Evolutionary conservation across 2,888 invertebrate species (phyloP).

Genomic region (Drosophila mettleri): DNA sequence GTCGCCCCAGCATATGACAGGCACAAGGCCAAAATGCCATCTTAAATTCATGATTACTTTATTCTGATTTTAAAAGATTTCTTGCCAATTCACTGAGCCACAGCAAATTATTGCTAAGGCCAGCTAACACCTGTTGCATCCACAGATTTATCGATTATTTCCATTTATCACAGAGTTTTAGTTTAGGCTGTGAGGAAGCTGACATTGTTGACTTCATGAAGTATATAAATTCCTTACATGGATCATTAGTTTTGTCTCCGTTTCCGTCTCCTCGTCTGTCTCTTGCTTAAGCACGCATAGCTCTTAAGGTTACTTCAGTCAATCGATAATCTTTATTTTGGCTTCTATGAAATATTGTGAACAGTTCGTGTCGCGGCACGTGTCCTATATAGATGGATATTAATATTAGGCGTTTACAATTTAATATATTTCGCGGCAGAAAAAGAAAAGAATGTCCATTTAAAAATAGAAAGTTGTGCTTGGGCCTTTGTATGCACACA

Average conservation of each 20-base stretch:
- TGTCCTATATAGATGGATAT: not conserved
- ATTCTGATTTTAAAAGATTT: slow-evolving; percentile 34
- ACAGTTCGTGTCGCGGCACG: not conserved
- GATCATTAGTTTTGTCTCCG: no score
- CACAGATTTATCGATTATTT: not conserved
- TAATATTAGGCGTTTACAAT: not conserved
- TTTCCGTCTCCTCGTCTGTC: not conserved
- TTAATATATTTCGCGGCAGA: not conserved
- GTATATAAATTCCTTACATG: not conserved
- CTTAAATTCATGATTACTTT: slow-evolving; percentile 46
- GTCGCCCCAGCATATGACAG: slow-evolving; percentile 18
- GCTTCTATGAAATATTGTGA: not conserved
- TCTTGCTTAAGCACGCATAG: no score
- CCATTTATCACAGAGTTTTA: not conserved
- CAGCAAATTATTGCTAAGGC: not conserved
- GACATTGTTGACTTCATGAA: no score
- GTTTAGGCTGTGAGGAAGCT: not conserved
- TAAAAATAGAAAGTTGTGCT: slow-evolving; percentile 1
- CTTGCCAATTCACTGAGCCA: slow-evolving; percentile 1
- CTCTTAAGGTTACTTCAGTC: not conserved
- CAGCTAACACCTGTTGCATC: slow-evolving; percentile 9
- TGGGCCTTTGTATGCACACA: not conserved
- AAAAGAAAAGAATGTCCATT: not conserved
- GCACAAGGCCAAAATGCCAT: slow-evolving; percentile 37
- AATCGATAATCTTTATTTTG: not conserved